phyloP scores from a whole-genome alignment of 2,113 vertebrate genomes.

The Callipepla californica region DNA sequence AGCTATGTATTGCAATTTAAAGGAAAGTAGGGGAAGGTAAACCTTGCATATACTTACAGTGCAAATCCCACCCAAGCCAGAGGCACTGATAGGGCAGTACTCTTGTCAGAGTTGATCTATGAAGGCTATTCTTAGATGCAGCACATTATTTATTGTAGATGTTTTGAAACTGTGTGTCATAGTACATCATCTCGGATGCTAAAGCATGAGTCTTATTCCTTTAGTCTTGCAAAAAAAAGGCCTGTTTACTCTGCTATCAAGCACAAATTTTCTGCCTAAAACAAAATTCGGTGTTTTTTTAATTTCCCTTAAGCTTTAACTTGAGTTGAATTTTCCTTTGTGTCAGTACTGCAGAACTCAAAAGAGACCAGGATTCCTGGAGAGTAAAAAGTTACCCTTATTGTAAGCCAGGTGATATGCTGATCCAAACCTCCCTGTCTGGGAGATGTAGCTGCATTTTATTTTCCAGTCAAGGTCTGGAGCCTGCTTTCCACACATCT shows the following conservation, averaged over 20 bases:
- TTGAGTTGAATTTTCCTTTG: neutral
- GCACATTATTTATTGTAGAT: conserved; percentile 46
- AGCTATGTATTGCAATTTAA: neutral
- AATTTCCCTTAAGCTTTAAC: neutral
- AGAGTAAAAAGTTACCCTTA: neutral
- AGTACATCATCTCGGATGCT: conserved; percentile 24
- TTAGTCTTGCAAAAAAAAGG: conserved; percentile 7
- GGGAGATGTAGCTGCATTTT: neutral
- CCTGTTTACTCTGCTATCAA: neutral
- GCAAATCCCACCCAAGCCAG: neutral
- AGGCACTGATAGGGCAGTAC: neutral
- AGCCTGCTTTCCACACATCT: neutral
- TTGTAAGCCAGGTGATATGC: neutral
- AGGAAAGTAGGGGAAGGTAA: neutral
- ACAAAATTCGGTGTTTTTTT: neutral
- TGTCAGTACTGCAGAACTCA: neutral
- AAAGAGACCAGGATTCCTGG: neutral
- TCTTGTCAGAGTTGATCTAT: conserved; percentile 37
- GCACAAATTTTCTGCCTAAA: neutral
- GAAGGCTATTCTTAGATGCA: conserved; percentile 21
- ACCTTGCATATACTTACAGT: neutral
- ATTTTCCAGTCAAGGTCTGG: neutral
- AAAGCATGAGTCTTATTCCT: neutral
- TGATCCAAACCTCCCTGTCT: neutral
- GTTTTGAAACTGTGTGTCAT: conserved; percentile 27